Conservation (phyloP, 2,113 vertebrate genomes). For the Oncorhynchus masou region DNA sequence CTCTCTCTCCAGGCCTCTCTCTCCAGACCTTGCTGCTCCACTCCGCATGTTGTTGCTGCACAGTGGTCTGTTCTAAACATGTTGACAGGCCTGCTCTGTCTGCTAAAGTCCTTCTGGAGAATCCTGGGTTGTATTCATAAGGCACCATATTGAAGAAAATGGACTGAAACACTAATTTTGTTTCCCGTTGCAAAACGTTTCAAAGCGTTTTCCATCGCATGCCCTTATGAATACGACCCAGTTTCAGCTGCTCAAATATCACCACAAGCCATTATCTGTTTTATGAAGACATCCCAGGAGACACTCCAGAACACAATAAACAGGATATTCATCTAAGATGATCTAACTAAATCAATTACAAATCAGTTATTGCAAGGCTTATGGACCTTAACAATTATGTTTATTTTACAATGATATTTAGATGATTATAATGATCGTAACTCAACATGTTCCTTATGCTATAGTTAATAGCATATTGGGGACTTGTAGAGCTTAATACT, state of each 20-base stretch:
- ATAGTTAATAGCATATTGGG: neutral
- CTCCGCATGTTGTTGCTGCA: neutral
- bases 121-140: neutral
- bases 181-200: too few relatives aligned
- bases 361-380: neutral
- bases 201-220: too few relatives aligned
- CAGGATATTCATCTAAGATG: neutral
- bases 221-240: too few relatives aligned
- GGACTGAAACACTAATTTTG: too few relatives aligned
- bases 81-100: conserved; percentile 14
- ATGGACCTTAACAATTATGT: neutral
- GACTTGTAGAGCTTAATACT: neutral
- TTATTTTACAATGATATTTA: neutral
- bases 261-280: neutral
- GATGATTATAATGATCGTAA: too few relatives aligned
- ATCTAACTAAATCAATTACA: neutral
- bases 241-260: neutral
- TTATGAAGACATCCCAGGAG: neutral
- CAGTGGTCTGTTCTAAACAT: conserved; percentile 16
- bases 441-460: neutral
- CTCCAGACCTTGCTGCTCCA: neutral
- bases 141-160: too few relatives aligned
- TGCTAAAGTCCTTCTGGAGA: conserved; percentile 13
- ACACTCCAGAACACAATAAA: conserved; percentile 3
- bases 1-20: neutral